A percentile compares a stretch with the other conserved stretches of the same genome.
These are phyloP conservation scores for Emmelina monodactyla DNA, from an alignment of 2,888 invertebrate genomes.

Conservation along the genomic window DNA sequence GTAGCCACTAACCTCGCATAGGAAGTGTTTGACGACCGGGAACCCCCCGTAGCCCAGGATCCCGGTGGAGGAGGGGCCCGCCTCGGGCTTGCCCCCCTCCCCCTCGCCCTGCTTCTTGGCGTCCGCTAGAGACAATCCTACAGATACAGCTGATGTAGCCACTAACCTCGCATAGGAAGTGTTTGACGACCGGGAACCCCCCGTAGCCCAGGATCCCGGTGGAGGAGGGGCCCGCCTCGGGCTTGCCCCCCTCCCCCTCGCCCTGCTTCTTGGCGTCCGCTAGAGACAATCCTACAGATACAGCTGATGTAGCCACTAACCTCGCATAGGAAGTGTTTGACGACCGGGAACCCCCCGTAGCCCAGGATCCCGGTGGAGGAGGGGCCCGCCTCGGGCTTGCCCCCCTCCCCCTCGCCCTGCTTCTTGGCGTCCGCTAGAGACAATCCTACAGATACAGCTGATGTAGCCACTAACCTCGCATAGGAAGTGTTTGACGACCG, in stretches of 20 bases:
- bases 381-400: conserved; percentile 22
- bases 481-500: conserved; percentile 58
- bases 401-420: conserved; percentile 13
- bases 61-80: conserved; percentile 29
- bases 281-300: no score
- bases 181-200: conserved; percentile 57
- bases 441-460: no score
- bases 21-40: conserved; percentile 57
- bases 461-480: conserved; percentile 40
- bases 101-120: conserved; percentile 21
- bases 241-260: conserved; percentile 13
- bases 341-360: conserved; percentile 56
- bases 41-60: conserved; percentile 53
- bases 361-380: conserved; percentile 38
- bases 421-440: conserved; percentile 32
- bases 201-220: conserved; percentile 47
- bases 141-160: no score
- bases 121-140: conserved; percentile 35
- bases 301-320: no score
- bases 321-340: conserved; percentile 61
- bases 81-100: conserved; percentile 16
- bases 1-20: conserved; percentile 54
- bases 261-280: conserved; percentile 28
- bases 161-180: conserved; percentile 56
- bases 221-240: conserved; percentile 25